A percentile compares a stretch with the other conserved stretches of the same genome.
Conservation (phyloP, 2,113 vertebrate genomes). For the Strigops habroptila region DNA sequence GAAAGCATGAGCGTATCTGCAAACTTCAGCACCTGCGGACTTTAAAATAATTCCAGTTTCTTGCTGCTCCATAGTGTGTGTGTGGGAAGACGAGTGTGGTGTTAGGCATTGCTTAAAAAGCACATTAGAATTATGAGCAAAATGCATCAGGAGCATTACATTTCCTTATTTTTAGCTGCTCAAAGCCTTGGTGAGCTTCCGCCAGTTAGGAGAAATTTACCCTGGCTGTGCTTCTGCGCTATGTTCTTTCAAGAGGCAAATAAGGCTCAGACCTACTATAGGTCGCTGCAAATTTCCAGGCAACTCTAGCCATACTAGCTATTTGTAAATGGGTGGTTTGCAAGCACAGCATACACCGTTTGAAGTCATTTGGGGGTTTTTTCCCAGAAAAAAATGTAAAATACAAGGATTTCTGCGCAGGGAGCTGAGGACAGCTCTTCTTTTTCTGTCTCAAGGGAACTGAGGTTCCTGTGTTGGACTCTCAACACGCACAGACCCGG, state of each 20-base stretch:
- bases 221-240: not conserved
- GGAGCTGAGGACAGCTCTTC: not conserved
- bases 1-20: not conserved
- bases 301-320: not conserved
- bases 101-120: not conserved
- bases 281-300: not conserved
- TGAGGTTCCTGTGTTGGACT: not conserved
- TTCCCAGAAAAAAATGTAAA: not conserved
- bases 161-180: not conserved
- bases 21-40: not conserved
- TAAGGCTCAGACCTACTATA: accelerated
- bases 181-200: not conserved
- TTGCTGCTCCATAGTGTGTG: not conserved
- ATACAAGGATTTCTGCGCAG: not conserved
- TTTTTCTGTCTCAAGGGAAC: not conserved
- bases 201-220: not conserved
- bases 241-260: not conserved
- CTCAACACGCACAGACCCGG: accelerated
- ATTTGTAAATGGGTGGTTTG: not conserved
- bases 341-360: not conserved
- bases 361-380: not conserved
- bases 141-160: not conserved
- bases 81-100: not conserved
- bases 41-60: not conserved
- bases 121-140: not conserved